Percentiles rank a stretch among this genome's conserved stretches.
phyloP scores from a whole-genome alignment of 30 jellyfish, hydroid and myxozoan genomes.

The Cassiopea xamachana region DNA sequence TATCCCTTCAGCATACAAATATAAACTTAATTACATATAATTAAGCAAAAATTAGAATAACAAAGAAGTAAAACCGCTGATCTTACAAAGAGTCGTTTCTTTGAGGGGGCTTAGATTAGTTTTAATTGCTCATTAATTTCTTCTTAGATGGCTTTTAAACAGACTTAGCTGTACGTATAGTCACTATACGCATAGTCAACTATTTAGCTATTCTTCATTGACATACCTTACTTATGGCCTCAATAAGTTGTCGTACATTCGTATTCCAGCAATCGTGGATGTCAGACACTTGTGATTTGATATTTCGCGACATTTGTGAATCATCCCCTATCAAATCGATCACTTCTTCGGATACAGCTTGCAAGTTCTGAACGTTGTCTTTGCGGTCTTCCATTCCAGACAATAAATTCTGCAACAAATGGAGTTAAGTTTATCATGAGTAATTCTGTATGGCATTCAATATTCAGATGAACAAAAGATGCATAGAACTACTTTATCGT shows the following conservation, averaged over 20 bases:
- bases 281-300: slow-evolving; percentile 93
- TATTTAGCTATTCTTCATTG: not conserved
- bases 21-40: no score
- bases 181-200: no score
- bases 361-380: slow-evolving; percentile 73
- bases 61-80: no score
- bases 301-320: slow-evolving; percentile 54
- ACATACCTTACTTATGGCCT: slow-evolving; percentile 83
- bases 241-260: slow-evolving; percentile 79
- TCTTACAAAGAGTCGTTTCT: no score
- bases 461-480: no score
- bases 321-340: slow-evolving; percentile 75
- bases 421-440: not conserved
- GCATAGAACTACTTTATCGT: no score
- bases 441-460: not conserved
- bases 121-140: no score
- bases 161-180: no score
- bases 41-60: no score
- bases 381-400: slow-evolving; percentile 88
- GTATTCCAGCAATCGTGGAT: slow-evolving; percentile 94
- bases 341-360: slow-evolving; percentile 70
- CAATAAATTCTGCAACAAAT: slow-evolving; percentile 65
- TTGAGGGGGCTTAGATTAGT: no score
- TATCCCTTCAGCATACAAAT: no score
- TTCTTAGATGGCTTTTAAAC: no score